These are phyloP conservation scores for Seriola aureovittata DNA, from an alignment of 2,113 vertebrate genomes.

Conservation along the genomic window DNA sequence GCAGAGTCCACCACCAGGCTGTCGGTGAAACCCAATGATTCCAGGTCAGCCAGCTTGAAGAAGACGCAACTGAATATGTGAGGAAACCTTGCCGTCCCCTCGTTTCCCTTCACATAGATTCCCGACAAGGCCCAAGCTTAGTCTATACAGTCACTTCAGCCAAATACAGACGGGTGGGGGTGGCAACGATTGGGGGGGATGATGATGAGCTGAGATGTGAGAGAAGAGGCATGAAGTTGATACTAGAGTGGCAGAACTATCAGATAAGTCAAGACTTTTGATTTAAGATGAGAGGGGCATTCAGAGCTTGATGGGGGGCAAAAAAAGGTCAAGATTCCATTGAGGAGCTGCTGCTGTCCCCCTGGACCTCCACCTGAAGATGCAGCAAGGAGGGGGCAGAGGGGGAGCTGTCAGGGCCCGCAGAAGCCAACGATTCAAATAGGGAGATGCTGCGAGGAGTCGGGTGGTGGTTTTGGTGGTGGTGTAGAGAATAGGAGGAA, in stretches of 20 bases:
- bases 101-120: slow-evolving; percentile 35
- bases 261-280: slow-evolving; percentile 21
- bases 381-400: slow-evolving; percentile 50
- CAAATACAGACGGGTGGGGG: background rate
- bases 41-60: slow-evolving; percentile 14
- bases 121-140: slow-evolving; percentile 35
- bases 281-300: slow-evolving; percentile 8
- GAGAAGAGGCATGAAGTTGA: slow-evolving; percentile 6
- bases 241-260: slow-evolving; percentile 5
- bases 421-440: slow-evolving; percentile 74
- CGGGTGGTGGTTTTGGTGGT: slow-evolving; percentile 12
- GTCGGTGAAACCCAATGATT: slow-evolving; percentile 25
- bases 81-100: background rate
- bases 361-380: slow-evolving; percentile 50
- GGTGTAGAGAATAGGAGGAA: slow-evolving; percentile 43
- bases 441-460: slow-evolving; percentile 74
- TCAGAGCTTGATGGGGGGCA: background rate
- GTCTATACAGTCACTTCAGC: slow-evolving; percentile 58
- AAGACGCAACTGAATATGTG: slow-evolving; percentile 4
- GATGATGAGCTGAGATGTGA: slow-evolving; percentile 30
- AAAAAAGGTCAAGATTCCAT: slow-evolving; percentile 35
- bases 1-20: slow-evolving; percentile 1
- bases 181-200: background rate
- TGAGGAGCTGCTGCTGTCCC: slow-evolving; percentile 47
- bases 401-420: slow-evolving; percentile 49